Evolutionary conservation across 2,888 invertebrate genomes (phyloP).

Genomic region (Petrolisthes manimaculis): DNA sequence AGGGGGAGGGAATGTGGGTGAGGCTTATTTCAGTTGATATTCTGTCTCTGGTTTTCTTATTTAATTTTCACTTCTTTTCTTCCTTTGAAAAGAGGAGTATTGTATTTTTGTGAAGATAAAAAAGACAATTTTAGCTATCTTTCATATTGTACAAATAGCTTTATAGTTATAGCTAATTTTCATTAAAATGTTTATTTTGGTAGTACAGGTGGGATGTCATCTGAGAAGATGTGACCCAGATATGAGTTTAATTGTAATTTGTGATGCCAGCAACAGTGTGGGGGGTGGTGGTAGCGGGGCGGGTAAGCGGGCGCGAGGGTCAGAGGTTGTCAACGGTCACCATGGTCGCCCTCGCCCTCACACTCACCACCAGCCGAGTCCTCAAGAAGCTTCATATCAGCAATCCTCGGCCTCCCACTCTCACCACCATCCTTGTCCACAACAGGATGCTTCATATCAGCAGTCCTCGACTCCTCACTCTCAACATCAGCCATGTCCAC

Average conservation of each 20-base stretch:
- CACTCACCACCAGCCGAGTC: slow-evolving; percentile 27
- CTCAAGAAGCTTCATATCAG: slow-evolving; percentile 11
- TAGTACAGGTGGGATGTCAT: no score
- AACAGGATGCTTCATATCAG: not conserved
- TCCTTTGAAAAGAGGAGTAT: no score
- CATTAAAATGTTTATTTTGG: no score
- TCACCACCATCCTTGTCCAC: slow-evolving; percentile 4
- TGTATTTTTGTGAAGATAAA: no score
- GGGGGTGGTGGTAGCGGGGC: slow-evolving; percentile 51
- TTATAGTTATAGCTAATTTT: no score
- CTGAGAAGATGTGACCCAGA: not conserved
- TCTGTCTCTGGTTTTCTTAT: no score
- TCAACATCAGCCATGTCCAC: not conserved
- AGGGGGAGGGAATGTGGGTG: no score
- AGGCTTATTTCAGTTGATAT: no score
- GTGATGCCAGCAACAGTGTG: slow-evolving; percentile 41
- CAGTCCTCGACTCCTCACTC: slow-evolving; percentile 16
- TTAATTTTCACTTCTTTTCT: no score
- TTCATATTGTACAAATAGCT: no score
- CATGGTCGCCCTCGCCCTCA: slow-evolving; percentile 40
- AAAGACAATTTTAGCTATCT: no score
- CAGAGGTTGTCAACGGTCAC: slow-evolving; percentile 55
- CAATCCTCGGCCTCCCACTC: not conserved
- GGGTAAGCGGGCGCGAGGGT: slow-evolving; percentile 59
- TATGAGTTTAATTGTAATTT: not conserved